phyloP scores from a whole-genome alignment of 1,140 invertebrate genomes.

The Drosophila pseudoobscura region DNA sequence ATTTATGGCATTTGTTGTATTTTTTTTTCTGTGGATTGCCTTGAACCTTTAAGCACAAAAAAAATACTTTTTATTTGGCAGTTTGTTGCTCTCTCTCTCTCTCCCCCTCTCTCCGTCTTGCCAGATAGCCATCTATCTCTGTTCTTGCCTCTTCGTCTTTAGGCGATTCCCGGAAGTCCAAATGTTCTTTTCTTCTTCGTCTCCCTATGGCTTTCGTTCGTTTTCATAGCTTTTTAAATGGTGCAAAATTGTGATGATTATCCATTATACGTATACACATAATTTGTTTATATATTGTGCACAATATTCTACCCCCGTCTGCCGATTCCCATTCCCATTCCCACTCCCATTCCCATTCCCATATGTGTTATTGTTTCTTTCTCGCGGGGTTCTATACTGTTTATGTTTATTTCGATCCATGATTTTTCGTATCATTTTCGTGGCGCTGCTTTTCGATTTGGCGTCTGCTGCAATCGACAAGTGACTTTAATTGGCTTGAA shows the following conservation, averaged over 20 bases:
- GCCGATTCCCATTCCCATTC: too few species aligned
- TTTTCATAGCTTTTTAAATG: slow-evolving; percentile 65
- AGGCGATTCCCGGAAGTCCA: slow-evolving; percentile 56
- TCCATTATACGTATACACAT: slow-evolving; percentile 22
- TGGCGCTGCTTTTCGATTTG: slow-evolving; percentile 19
- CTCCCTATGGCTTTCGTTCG: slow-evolving; percentile 7
- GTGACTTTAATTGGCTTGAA: slow-evolving; percentile 16
- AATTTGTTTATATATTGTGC: slow-evolving; percentile 2
- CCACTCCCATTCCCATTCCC: not conserved
- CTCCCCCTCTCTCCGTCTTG: not conserved
- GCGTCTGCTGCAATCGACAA: slow-evolving; percentile 6
- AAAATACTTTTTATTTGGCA: slow-evolving; percentile 32
- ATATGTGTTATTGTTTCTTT: slow-evolving; percentile 24
- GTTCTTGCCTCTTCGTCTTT: slow-evolving; percentile 13
- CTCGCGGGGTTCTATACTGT: too few species aligned
- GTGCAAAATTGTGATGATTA: slow-evolving; percentile 39
- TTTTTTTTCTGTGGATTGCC: slow-evolving; percentile 20
- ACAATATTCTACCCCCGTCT: too few species aligned
- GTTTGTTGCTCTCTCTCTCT: slow-evolving; percentile 6
- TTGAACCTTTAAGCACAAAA: slow-evolving; percentile 46
- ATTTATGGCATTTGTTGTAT: not conserved
- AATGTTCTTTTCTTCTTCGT: slow-evolving; percentile 24
- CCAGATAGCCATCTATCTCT: slow-evolving; percentile 3
- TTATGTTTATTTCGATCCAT: too few species aligned
- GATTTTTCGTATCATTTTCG: slow-evolving; percentile 16